phyloP scores from a whole-genome alignment of 2,113 vertebrate species.

The Numenius arquata region DNA sequence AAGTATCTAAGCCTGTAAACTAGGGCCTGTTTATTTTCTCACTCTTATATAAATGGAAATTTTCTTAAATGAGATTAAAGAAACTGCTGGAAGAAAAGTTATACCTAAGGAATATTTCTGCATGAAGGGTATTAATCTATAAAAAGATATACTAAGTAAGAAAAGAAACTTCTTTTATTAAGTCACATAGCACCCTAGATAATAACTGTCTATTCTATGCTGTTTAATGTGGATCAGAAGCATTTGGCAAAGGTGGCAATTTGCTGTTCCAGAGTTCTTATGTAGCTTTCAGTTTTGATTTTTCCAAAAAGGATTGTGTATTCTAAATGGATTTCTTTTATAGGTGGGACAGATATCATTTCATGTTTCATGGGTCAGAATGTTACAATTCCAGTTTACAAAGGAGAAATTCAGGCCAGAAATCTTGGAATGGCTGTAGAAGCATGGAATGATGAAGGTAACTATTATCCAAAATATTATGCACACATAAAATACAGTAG shows the following conservation, averaged over 20 bases:
- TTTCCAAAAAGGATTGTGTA: not conserved
- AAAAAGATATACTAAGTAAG: not conserved
- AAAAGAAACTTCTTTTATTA: not conserved
- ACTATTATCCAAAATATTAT: not conserved
- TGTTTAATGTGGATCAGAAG: not conserved
- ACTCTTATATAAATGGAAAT: not conserved
- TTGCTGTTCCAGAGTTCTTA: not conserved
- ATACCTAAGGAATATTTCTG: not conserved
- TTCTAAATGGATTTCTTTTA: not conserved
- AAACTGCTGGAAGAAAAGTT: not conserved
- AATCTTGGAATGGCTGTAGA: slow-evolving; percentile 95
- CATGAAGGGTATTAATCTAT: not conserved
- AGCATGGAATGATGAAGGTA: slow-evolving; percentile 89
- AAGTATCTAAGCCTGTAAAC: not conserved
- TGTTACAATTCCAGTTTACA: slow-evolving; percentile 86
- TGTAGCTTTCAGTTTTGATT: not conserved
- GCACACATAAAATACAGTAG: not conserved
- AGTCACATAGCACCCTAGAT: not conserved
- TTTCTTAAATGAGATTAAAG: not conserved
- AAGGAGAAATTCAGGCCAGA: slow-evolving; percentile 93
- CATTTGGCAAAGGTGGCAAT: not conserved
- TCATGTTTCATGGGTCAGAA: slow-evolving; percentile 98
- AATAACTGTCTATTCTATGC: not conserved
- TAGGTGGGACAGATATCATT: slow-evolving; percentile 97
- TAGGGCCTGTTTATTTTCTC: not conserved